phyloP scores from a whole-genome alignment of 1,140 invertebrate species.

The Tetramorium alpestre region DNA sequence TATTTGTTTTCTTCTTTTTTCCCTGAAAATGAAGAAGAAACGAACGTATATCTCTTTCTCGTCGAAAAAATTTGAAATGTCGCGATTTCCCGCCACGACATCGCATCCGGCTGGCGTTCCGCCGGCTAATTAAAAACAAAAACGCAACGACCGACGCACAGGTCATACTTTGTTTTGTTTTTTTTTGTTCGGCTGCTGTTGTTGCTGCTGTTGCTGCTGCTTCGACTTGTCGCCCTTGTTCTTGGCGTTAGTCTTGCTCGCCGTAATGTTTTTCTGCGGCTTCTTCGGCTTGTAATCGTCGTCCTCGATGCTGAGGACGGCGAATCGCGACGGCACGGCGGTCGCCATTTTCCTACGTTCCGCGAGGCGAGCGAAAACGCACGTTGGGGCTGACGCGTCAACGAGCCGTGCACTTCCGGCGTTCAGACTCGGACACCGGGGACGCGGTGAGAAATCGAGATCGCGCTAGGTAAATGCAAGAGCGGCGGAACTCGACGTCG shows the following conservation, averaged over 20 bases:
- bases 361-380: background rate
- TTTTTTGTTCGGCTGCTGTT: conserved; percentile 82
- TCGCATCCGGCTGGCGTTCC: conserved; percentile 42
- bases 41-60: background rate
- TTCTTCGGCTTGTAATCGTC: conserved; percentile 84
- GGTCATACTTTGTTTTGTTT: conserved; percentile 80
- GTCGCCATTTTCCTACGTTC: conserved; percentile 82
- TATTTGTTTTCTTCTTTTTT: conserved; percentile 80
- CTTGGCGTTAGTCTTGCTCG: conserved; percentile 75
- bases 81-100: conserved; percentile 69
- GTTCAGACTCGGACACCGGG: background rate
- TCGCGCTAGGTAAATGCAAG: background rate
- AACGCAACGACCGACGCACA: conserved; percentile 56
- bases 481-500: background rate
- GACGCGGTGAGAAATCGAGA: background rate
- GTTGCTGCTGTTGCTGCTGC: conserved; percentile 72
- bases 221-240: conserved; percentile 78
- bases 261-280: conserved; percentile 75
- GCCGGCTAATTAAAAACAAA: conserved; percentile 69
- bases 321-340: conserved; percentile 85
- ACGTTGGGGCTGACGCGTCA: conserved; percentile 42
- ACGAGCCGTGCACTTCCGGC: conserved; percentile 70
- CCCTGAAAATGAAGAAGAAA: conserved; percentile 40
- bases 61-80: conserved; percentile 33
- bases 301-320: conserved; percentile 86